Percentiles rank a stretch among this genome's conserved stretches.
These are phyloP conservation scores for Agrochola lychnidis DNA, from an alignment of 2,888 invertebrate genomes.

Conservation along the genomic window DNA sequence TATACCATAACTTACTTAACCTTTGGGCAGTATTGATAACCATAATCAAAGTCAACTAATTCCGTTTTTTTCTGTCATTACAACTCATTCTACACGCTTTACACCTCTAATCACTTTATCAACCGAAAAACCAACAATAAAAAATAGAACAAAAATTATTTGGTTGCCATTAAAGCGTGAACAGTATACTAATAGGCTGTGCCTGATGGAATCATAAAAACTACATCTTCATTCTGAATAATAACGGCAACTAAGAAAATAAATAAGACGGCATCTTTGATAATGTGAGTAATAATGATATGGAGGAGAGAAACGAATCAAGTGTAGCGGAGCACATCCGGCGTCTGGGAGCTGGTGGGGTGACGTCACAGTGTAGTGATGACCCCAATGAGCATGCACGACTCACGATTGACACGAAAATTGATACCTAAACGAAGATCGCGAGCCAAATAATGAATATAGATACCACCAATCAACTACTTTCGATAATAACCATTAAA, in stretches of 20 bases:
- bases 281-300: conserved; percentile 81
- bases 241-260: conserved; percentile 84
- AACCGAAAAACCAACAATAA: conserved; percentile 74
- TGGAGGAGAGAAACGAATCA: conserved; percentile 73
- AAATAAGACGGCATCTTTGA: conserved; percentile 83
- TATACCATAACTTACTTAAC: conserved; percentile 63
- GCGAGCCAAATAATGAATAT: conserved; percentile 61
- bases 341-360: conserved; percentile 55
- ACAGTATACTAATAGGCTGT: conserved; percentile 80
- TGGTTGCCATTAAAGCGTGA: conserved; percentile 80
- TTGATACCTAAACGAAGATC: conserved; percentile 69
- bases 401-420: conserved; percentile 67
- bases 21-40: background rate
- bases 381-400: conserved; percentile 51
- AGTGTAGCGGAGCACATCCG: conserved; percentile 80
- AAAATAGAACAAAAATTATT: conserved; percentile 79
- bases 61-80: conserved; percentile 36
- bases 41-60: conserved; percentile 11
- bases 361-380: conserved; percentile 46
- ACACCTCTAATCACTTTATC: conserved; percentile 72
- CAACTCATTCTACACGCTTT: conserved; percentile 67
- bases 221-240: conserved; percentile 83
- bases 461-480: conserved; percentile 60
- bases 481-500: conserved; percentile 53
- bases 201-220: conserved; percentile 80